A percentile compares a stretch with the other conserved stretches of the same genome.
Evolutionary conservation across 2,888 invertebrate genomes (phyloP).

Genomic region (Drosophila paracracens): DNA sequence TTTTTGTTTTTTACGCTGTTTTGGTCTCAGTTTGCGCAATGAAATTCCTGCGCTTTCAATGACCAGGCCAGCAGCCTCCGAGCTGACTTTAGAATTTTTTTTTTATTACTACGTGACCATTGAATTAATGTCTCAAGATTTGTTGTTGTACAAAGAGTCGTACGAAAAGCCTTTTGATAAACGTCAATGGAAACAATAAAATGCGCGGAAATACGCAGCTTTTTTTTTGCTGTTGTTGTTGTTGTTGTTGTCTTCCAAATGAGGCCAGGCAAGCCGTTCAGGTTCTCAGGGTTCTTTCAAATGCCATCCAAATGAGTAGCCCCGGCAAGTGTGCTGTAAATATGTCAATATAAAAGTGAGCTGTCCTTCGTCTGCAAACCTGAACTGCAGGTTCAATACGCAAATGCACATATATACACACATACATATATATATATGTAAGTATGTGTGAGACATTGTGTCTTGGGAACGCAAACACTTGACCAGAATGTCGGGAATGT

Average conservation of each 20-base stretch:
- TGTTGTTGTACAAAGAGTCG: conserved; percentile 22
- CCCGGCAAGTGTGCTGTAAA: background rate
- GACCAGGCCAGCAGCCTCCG: conserved; percentile 20
- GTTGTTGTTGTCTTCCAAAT: conserved; percentile 24
- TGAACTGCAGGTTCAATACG: conserved; percentile 46
- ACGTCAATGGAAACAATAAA: conserved; percentile 38
- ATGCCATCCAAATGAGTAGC: background rate
- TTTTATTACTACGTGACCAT: conserved; percentile 67
- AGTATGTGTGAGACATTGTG: conserved; percentile 11
- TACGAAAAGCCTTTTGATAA: conserved; percentile 41
- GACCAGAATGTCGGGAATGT: conserved; percentile 39
- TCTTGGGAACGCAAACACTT: conserved; percentile 70
- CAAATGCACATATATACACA: conserved; percentile 20
- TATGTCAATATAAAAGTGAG: conserved; percentile 19
- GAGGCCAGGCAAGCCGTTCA: conserved; percentile 18
- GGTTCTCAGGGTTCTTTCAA: conserved; percentile 14
- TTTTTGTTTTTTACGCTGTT: conserved; percentile 4
- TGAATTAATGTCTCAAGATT: conserved; percentile 56
- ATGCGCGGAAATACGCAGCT: conserved; percentile 35
- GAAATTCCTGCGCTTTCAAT: conserved; percentile 51
- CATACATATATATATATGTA: background rate
- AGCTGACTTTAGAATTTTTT: conserved; percentile 58
- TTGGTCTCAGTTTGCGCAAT: conserved; percentile 52
- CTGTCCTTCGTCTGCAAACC: conserved; percentile 41
- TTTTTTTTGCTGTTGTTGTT: conserved; percentile 8